Evolutionary conservation across 2,113 vertebrate species (phyloP).

Genomic region (Callipepla californica): DNA sequence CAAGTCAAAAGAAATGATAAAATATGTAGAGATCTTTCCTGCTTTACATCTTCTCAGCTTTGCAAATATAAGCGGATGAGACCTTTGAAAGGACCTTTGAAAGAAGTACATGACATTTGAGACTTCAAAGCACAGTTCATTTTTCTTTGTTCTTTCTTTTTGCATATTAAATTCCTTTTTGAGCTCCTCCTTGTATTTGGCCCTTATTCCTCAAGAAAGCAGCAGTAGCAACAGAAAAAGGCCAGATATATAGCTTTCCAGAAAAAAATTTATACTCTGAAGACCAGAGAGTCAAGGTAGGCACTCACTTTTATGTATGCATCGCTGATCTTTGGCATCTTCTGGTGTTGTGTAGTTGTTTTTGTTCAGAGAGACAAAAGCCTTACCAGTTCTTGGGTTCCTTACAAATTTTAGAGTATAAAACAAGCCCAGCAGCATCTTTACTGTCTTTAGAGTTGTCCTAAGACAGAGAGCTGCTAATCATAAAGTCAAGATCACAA

Average conservation of each 20-base stretch:
- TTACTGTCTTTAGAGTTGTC: background rate
- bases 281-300: background rate
- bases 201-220: background rate
- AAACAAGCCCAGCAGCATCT: background rate
- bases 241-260: background rate
- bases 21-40: background rate
- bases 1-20: background rate
- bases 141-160: background rate
- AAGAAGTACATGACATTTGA: background rate
- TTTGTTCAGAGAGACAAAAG: background rate
- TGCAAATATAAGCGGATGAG: background rate
- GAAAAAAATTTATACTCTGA: rapidly evolving
- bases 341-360: background rate
- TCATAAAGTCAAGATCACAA: background rate
- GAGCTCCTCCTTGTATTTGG: background rate
- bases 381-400: background rate
- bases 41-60: background rate
- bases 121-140: background rate
- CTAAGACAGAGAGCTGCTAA: background rate
- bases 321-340: background rate
- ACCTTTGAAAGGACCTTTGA: background rate
- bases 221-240: background rate
- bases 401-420: background rate
- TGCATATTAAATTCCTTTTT: background rate
- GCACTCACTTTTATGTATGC: background rate